These are phyloP conservation scores for Rhagophthalmus giganteus DNA, from an alignment of 2,888 invertebrate species.

Conservation along the genomic window DNA sequence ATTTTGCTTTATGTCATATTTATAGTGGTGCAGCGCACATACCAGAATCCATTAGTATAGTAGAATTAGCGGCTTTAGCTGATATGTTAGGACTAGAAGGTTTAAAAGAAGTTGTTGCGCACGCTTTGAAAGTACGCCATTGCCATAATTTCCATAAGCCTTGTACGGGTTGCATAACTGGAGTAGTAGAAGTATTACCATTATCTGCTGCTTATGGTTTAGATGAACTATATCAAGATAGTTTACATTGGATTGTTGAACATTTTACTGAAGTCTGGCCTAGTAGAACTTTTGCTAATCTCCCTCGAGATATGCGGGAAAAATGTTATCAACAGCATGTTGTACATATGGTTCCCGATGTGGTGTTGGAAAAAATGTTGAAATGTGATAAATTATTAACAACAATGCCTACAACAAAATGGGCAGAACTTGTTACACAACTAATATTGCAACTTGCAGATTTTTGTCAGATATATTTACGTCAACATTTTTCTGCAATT, in stretches of 20 bases:
- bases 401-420: constrained; percentile 72
- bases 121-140: constrained; percentile 78
- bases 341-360: constrained; percentile 77
- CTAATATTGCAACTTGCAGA: constrained; percentile 80
- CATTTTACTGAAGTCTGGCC: constrained; percentile 91
- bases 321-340: constrained; percentile 84
- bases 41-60: constrained; percentile 82
- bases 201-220: constrained; percentile 83
- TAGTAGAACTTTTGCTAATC: constrained; percentile 82
- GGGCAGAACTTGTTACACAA: constrained; percentile 80
- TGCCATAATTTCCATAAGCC: constrained; percentile 96
- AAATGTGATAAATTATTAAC: constrained; percentile 81
- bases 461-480: constrained; percentile 80
- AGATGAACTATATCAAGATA: constrained; percentile 84
- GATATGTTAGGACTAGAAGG: constrained; percentile 91
- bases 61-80: constrained; percentile 84
- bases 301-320: constrained; percentile 80
- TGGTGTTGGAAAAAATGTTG: constrained; percentile 79
- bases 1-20: constrained; percentile 90
- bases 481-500: constrained; percentile 76
- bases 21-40: constrained; percentile 91
- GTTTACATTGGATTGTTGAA: constrained; percentile 83
- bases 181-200: constrained; percentile 85
- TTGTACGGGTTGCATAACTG: constrained; percentile 83
- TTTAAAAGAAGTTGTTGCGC: constrained; percentile 87